phyloP scores from a whole-genome alignment of 2,797 vertebrate species.

The Sitta carolinensis region DNA sequence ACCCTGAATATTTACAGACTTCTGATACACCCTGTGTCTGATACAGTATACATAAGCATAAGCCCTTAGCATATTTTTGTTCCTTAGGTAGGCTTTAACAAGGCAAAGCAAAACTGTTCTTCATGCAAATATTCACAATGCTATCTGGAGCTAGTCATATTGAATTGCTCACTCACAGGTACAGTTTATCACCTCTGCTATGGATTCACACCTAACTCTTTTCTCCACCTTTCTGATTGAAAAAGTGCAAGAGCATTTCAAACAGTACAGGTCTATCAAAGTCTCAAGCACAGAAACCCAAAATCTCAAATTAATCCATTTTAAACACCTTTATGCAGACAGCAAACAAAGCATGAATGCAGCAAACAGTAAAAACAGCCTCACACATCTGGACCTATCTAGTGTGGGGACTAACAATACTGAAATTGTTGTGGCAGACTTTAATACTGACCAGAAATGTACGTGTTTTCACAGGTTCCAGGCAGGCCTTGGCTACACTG shows the following conservation, averaged over 20 bases:
- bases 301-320: background rate
- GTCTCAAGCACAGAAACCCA: background rate
- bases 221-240: background rate
- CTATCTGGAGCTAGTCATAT: background rate
- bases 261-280: background rate
- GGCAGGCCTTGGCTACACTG: background rate
- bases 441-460: background rate
- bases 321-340: background rate
- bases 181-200: background rate
- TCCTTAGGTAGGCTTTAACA: background rate
- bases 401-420: background rate
- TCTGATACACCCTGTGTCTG: conserved; percentile 36
- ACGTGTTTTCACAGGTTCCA: background rate
- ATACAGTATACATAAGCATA: conserved; percentile 5
- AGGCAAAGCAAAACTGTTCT: conserved; percentile 5
- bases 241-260: background rate
- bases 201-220: background rate
- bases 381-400: background rate
- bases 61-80: background rate
- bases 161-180: background rate
- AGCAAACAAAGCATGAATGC: background rate
- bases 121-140: background rate
- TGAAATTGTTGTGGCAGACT: background rate
- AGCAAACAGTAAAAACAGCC: background rate
- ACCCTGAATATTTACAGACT: conserved; percentile 65